These are phyloP conservation scores for Parauchenoglanis ngamensis DNA, from an alignment of 2,797 vertebrate species.

Conservation along the genomic window DNA sequence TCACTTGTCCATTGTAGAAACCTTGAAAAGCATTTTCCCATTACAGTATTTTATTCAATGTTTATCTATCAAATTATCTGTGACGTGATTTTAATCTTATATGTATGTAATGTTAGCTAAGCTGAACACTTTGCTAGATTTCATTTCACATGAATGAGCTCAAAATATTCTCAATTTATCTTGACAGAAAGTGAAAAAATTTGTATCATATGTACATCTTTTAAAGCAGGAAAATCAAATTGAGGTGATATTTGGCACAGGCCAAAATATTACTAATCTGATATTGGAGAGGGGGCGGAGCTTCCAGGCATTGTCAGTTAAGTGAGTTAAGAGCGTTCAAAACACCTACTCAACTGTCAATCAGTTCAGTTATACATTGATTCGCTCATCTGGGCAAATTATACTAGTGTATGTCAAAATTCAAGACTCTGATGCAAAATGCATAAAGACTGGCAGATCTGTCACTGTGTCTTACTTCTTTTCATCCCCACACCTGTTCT, in stretches of 20 bases:
- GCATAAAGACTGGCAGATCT: neutral
- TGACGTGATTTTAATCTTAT: no score
- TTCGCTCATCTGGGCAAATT: neutral
- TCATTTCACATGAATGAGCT: no score
- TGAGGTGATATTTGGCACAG: neutral
- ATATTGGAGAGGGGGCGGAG: neutral
- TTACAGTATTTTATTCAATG: no score
- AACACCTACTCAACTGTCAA: neutral
- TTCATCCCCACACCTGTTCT: neutral
- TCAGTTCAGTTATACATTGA: neutral
- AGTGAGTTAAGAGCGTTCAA: neutral
- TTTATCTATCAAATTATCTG: no score
- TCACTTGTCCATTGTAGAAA: no score
- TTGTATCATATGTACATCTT: neutral
- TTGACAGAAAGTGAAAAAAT: neutral
- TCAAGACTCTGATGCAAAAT: neutral
- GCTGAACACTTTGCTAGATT: no score
- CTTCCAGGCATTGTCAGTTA: neutral
- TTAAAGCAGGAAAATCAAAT: neutral
- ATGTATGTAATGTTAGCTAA: no score
- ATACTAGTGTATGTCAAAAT: neutral
- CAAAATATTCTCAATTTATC: neutral
- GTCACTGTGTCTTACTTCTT: constrained; percentile 14
- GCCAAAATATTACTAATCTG: neutral
- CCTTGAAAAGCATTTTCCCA: no score